Conservation (phyloP, 1,140 invertebrate genomes). For the Psilanteris sp. region DNA sequence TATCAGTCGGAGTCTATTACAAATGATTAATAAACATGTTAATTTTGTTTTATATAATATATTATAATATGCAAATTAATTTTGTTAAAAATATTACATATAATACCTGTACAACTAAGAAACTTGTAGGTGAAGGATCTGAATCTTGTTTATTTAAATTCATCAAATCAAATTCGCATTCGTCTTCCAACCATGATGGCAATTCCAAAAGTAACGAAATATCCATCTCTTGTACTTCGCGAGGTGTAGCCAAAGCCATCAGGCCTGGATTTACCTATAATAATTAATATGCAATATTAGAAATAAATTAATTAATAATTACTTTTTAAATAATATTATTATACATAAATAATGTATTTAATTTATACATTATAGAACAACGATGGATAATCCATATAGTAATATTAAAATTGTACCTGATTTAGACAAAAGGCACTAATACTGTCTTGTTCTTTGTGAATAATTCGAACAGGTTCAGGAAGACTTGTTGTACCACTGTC, state of each 20-base stretch:
- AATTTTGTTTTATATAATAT: no score
- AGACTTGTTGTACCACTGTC: slow-evolving; percentile 80
- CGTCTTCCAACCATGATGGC: slow-evolving; percentile 95
- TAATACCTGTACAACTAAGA: slow-evolving; percentile 93
- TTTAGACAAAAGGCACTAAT: slow-evolving; percentile 98
- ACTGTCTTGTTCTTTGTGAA: slow-evolving; percentile 99
- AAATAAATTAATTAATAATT: no score
- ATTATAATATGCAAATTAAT: no score
- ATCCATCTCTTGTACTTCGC: slow-evolving; percentile 98
- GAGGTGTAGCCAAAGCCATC: slow-evolving; percentile 94
- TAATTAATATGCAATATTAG: background rate
- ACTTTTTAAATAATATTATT: background rate
- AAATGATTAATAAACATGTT: slow-evolving; percentile 2
- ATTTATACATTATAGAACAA: no score
- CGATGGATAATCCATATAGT: no score
- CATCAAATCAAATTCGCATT: slow-evolving; percentile 97
- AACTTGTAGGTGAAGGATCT: slow-evolving; percentile 87
- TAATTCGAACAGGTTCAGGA: slow-evolving; percentile 93
- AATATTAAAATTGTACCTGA: no score
- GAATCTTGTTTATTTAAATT: slow-evolving; percentile 90
- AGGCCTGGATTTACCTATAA: slow-evolving; percentile 88
- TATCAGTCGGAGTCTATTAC: slow-evolving; percentile 85
- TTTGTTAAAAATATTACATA: no score
- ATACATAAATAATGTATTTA: background rate
- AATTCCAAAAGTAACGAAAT: slow-evolving; percentile 93